Conservation (phyloP, 2,888 invertebrate species). For the Tromatobia lineatoria region DNA sequence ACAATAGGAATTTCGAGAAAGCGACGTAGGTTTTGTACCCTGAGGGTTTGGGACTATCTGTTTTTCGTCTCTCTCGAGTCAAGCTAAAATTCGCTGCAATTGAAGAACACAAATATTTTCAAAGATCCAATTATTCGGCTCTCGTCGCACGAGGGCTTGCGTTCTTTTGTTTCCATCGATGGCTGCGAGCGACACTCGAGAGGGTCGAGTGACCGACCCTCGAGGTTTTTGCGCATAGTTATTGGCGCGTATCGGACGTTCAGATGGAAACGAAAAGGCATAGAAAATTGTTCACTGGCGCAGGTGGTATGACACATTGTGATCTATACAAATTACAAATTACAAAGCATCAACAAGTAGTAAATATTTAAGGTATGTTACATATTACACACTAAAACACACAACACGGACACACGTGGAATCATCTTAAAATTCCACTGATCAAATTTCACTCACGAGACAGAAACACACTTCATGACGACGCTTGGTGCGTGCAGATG, state of each 20-base stretch:
- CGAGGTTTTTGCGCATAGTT: conserved; percentile 55
- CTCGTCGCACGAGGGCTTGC: background rate
- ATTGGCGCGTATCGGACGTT: conserved; percentile 43
- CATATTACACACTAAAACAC: conserved; percentile 66
- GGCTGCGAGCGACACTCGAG: conserved; percentile 27
- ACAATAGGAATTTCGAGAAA: conserved; percentile 58
- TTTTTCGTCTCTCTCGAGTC: conserved; percentile 20
- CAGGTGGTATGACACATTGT: conserved; percentile 84
- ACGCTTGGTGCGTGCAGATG: conserved; percentile 61
- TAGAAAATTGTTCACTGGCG: conserved; percentile 79
- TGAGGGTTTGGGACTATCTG: conserved; percentile 8
- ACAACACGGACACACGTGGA: conserved; percentile 56
- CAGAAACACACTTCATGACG: conserved; percentile 31
- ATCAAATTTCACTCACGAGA: conserved; percentile 55
- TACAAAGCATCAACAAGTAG: conserved; percentile 83
- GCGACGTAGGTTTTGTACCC: conserved; percentile 22
- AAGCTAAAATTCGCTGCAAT: background rate
- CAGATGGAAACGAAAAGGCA: conserved; percentile 76
- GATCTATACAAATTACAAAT: conserved; percentile 83
- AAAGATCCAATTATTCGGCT: conserved; percentile 6
- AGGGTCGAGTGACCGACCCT: conserved; percentile 42
- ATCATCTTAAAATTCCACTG: conserved; percentile 64
- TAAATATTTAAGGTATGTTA: conserved; percentile 80
- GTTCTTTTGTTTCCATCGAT: conserved; percentile 11
- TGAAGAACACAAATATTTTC: conserved; percentile 2